A percentile compares a stretch with the other conserved stretches of the same genome.
Conservation (phyloP, 2,797 vertebrate species). For the Miichthys miiuy region DNA sequence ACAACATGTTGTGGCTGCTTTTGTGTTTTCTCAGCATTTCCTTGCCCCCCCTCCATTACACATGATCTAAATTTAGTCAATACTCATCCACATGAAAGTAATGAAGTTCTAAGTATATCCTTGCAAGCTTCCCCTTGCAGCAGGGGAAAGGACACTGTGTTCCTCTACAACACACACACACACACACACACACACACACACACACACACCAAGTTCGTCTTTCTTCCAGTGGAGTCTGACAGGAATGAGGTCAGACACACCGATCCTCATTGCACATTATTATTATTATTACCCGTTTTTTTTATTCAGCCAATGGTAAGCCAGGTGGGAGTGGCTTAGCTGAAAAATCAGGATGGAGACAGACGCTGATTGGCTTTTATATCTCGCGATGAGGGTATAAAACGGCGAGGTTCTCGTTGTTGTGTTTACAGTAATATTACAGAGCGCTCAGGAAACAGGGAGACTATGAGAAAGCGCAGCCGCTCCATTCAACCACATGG, state of each 20-base stretch:
- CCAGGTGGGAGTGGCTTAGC: conserved; percentile 83
- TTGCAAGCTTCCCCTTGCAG: conserved; percentile 48
- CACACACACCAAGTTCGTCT: conserved; percentile 83
- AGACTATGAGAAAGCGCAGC: conserved; percentile 89
- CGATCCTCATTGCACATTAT: conserved; percentile 97
- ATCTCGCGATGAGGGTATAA: conserved; percentile 90
- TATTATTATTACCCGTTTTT: conserved; percentile 93
- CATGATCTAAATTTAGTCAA: conserved; percentile 65
- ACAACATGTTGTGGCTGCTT: conserved; percentile 64
- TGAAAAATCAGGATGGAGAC: conserved; percentile 92
- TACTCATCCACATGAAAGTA: conserved; percentile 62
- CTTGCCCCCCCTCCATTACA: conserved; percentile 29
- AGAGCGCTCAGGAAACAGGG: conserved; percentile 86
- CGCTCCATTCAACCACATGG: conserved; percentile 87
- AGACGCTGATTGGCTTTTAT: conserved; percentile 87
- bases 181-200: conserved; percentile 34
- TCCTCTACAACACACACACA: conserved; percentile 81
- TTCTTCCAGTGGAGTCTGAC: conserved; percentile 87
- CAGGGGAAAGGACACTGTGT: conserved; percentile 69
- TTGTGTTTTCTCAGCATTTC: conserved; percentile 69
- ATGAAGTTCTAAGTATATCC: conserved; percentile 73
- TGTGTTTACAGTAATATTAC: conserved; percentile 91
- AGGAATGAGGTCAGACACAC: conserved; percentile 99
- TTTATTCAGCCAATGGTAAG: conserved; percentile 90
- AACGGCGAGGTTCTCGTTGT: conserved; percentile 85